Conservation (phyloP, 2,113 vertebrate genomes). For the Osmerus mordax region DNA sequence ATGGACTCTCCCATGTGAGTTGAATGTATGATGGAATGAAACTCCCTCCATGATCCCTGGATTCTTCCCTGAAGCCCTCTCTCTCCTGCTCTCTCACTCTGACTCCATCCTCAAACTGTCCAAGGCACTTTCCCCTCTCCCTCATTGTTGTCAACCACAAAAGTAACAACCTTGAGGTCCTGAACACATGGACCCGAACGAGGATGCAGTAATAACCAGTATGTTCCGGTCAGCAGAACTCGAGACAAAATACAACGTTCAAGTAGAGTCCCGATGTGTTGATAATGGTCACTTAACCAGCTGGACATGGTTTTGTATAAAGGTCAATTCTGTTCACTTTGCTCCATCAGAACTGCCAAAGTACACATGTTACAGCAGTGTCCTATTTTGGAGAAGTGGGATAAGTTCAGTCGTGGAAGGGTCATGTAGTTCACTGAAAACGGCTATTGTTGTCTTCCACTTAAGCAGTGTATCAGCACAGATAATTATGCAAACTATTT, state of each 20-base stretch:
- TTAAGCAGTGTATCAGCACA: conserved; percentile 90
- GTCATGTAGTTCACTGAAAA: conserved; percentile 87
- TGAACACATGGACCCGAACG: conserved; percentile 17
- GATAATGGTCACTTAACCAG: conserved; percentile 55
- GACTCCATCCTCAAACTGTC: conserved; percentile 45
- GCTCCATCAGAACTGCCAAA: conserved; percentile 89
- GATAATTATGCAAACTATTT: conserved; percentile 84
- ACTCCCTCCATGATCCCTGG: conserved; percentile 15
- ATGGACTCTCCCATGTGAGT: conserved; percentile 38
- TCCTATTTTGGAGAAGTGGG: conserved; percentile 86
- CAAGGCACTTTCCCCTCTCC: conserved; percentile 49
- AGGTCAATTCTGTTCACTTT: conserved; percentile 74
- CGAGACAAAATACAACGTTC: conserved; percentile 25
- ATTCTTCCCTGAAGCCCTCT: conserved; percentile 7
- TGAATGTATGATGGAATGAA: conserved; percentile 53
- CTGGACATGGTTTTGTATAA: conserved; percentile 57
- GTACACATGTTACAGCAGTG: conserved; percentile 83
- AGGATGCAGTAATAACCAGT: conserved; percentile 40
- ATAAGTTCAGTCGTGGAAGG: conserved; percentile 91
- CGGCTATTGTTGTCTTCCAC: conserved; percentile 89
- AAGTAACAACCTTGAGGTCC: conserved; percentile 28
- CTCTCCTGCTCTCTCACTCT: conserved; percentile 3
- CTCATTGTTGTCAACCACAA: conserved; percentile 20
- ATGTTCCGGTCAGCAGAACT: conserved; percentile 28
- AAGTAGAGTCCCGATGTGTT: conserved; percentile 35